A percentile compares a stretch with the other conserved stretches of the same genome.
phyloP scores from a whole-genome alignment of 2,797 vertebrate species.

The Macropodus opercularis region DNA sequence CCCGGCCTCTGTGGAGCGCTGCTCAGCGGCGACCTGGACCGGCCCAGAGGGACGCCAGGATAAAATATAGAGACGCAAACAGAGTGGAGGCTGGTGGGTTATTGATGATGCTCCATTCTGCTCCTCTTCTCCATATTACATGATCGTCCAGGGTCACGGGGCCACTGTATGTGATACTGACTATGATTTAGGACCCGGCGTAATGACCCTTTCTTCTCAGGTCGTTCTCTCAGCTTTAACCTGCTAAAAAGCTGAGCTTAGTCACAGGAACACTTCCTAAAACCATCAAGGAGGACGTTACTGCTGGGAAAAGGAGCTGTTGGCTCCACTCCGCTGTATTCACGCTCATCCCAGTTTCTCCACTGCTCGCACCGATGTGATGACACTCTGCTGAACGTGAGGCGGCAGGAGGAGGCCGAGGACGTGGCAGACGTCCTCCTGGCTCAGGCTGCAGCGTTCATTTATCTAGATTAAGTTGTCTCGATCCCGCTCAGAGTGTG shows the following conservation, averaged over 20 bases:
- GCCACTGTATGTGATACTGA: background rate
- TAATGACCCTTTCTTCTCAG: no score
- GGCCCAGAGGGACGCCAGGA: conserved; percentile 18
- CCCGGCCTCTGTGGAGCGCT: conserved; percentile 25
- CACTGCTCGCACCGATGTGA: no score
- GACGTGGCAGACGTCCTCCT: conserved; percentile 12
- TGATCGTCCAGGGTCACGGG: conserved; percentile 2
- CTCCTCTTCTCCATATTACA: conserved; percentile 16
- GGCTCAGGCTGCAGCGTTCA: conserved; percentile 27
- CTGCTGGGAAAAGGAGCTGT: no score
- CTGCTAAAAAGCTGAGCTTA: no score
- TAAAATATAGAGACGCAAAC: conserved; percentile 55
- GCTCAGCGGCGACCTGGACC: conserved; percentile 45
- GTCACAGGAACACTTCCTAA: no score
- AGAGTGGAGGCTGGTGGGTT: conserved; percentile 34
- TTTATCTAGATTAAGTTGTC: conserved; percentile 60
- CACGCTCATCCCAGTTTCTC: no score
- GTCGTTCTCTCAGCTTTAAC: no score
- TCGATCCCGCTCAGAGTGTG: conserved; percentile 43
- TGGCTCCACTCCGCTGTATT: no score
- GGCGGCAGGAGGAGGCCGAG: conserved; percentile 13
- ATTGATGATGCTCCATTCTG: conserved; percentile 40
- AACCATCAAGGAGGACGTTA: no score
- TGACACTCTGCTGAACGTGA: background rate
- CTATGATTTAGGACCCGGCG: no score